A percentile compares a stretch with the other conserved stretches of the same genome.
Conservation (phyloP, 2,888 invertebrate genomes). For the Agriopis leucophaearia region DNA sequence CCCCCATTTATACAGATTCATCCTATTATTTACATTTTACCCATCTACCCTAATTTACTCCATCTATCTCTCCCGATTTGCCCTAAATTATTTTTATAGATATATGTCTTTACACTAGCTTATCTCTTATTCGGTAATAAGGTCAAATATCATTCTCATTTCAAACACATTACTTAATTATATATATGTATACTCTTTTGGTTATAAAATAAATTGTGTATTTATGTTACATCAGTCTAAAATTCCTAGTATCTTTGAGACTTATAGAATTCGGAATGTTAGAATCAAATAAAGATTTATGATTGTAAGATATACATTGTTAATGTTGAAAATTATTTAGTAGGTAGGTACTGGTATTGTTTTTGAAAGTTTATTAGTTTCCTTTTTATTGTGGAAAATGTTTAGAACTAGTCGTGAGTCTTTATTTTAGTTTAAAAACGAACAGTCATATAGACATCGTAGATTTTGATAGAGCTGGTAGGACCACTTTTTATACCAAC, state of each 20-base stretch:
- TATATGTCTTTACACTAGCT: too few species aligned
- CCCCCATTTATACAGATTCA: background rate
- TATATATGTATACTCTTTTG: background rate
- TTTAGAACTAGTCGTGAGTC: constrained; percentile 5
- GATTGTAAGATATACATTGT: background rate
- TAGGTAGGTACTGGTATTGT: background rate
- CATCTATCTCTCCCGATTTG: too few species aligned
- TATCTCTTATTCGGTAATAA: too few species aligned
- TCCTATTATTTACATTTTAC: background rate
- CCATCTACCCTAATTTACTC: too few species aligned
- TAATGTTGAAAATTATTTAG: background rate
- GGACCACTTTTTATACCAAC: background rate
- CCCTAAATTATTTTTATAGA: too few species aligned
- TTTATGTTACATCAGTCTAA: background rate
- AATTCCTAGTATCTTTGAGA: background rate
- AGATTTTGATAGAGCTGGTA: background rate
- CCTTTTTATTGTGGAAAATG: background rate
- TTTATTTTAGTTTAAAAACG: background rate
- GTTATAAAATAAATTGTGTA: background rate
- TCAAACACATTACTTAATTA: background rate
- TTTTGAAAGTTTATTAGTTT: background rate
- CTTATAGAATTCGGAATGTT: background rate
- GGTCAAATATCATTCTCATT: background rate
- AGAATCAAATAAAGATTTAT: background rate
- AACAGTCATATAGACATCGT: background rate